phyloP scores from a whole-genome alignment of 2,797 vertebrate genomes.

The Tolypeutes matacus region DNA sequence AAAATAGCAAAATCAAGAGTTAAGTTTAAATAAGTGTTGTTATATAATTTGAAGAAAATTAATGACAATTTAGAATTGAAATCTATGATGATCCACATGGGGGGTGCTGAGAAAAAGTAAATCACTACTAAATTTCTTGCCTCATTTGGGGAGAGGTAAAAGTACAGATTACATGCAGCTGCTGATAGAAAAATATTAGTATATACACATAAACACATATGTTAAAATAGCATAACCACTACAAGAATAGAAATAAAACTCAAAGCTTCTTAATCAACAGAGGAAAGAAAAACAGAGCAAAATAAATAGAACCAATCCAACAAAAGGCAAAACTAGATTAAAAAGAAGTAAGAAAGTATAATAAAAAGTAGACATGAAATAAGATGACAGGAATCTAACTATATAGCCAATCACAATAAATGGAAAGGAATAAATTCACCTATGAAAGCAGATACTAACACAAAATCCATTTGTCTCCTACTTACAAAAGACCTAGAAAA shows the following conservation, averaged over 20 bases:
- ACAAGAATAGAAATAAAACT: constrained; percentile 21
- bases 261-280: neutral
- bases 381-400: neutral
- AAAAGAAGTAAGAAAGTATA: neutral
- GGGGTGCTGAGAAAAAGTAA: neutral
- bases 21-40: neutral
- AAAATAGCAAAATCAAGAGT: constrained; percentile 15
- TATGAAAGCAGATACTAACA: constrained; percentile 18
- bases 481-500: constrained; percentile 7
- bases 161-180: neutral
- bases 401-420: neutral
- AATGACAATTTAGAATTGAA: neutral
- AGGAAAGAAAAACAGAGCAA: constrained; percentile 33
- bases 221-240: neutral
- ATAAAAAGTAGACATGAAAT: neutral
- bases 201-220: neutral
- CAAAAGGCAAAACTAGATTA: constrained; percentile 39
- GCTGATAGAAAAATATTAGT: neutral
- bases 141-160: constrained; percentile 9
- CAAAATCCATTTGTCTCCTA: neutral
- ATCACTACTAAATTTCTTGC: neutral
- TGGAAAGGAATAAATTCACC: neutral
- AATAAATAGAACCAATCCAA: neutral
- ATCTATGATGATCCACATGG: neutral
- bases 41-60: neutral